A percentile compares a stretch with the other conserved stretches of the same genome.
Evolutionary conservation across 2,113 vertebrate genomes (phyloP).

Genomic region (Chaetura pelagica): DNA sequence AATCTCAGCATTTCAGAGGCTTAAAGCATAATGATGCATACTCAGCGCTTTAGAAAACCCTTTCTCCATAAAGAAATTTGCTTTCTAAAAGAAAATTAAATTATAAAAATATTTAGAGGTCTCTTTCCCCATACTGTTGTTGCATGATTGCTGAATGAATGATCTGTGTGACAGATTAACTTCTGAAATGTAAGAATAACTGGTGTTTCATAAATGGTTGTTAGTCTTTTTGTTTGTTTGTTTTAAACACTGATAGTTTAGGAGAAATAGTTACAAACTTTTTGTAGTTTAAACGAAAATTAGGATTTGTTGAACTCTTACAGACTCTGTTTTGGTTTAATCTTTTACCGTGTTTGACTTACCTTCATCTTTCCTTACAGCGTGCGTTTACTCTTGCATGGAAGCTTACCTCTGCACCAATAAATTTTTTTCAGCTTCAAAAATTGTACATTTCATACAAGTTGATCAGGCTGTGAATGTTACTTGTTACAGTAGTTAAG

Average conservation of each 20-base stretch:
- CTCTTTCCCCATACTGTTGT: background rate
- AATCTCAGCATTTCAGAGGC: background rate
- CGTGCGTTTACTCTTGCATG: background rate
- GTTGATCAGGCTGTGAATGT: background rate
- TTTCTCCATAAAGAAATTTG: background rate
- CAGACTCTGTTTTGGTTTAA: background rate
- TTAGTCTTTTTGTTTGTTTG: background rate
- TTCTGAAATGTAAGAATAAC: background rate
- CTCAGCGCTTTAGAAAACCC: background rate
- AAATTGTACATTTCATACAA: background rate
- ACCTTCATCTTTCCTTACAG: background rate
- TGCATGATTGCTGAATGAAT: background rate
- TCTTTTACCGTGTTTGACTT: background rate
- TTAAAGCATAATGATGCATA: background rate
- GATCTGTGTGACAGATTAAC: background rate
- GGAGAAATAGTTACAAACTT: background rate
- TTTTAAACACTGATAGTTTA: background rate
- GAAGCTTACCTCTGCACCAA: background rate
- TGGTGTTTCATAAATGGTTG: background rate
- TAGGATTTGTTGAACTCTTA: background rate
- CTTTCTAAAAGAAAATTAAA: background rate
- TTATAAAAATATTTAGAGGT: background rate
- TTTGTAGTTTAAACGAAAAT: background rate
- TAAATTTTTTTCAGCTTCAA: background rate
- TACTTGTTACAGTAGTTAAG: constrained; percentile 32